These are phyloP conservation scores for Drosophila ironensis DNA, from an alignment of 1,140 invertebrate genomes.

Conservation along the genomic window DNA sequence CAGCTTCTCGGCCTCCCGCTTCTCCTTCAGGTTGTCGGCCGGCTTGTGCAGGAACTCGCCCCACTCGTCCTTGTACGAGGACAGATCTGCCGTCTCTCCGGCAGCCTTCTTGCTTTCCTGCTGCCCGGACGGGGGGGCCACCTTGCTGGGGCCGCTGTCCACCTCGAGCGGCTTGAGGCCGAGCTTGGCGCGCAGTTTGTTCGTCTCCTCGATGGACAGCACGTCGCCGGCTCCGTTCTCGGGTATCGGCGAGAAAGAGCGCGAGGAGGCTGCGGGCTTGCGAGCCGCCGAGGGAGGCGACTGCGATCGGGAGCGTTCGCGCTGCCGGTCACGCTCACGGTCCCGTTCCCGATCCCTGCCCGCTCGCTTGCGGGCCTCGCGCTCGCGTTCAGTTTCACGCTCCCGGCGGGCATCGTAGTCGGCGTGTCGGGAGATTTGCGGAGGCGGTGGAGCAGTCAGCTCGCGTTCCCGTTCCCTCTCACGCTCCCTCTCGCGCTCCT, in stretches of 20 bases:
- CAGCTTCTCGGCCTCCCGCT: slow-evolving; percentile 91
- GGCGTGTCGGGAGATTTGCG: slow-evolving; percentile 67
- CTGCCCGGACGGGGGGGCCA: slow-evolving; percentile 22
- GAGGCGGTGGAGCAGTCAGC: slow-evolving; percentile 59
- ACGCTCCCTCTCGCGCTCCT: slow-evolving; percentile 46
- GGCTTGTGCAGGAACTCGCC: slow-evolving; percentile 97
- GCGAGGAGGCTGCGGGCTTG: slow-evolving; percentile 19
- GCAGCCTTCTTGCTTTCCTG: slow-evolving; percentile 39
- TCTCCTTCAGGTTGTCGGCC: slow-evolving; percentile 90
- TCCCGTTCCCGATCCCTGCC: slow-evolving; percentile 51
- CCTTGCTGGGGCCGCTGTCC: slow-evolving; percentile 75
- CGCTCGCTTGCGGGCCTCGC: slow-evolving; percentile 52
- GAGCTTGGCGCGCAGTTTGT: slow-evolving; percentile 94
- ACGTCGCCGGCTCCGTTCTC: slow-evolving; percentile 84
- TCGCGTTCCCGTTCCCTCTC: slow-evolving; percentile 51
- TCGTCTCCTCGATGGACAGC: slow-evolving; percentile 95
- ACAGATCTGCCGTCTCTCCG: slow-evolving; percentile 81
- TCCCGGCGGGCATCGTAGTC: slow-evolving; percentile 67
- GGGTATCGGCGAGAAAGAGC: slow-evolving; percentile 60
- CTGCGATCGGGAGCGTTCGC: slow-evolving; percentile 52
- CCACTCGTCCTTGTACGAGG: slow-evolving; percentile 89
- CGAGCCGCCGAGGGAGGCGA: slow-evolving; percentile 10
- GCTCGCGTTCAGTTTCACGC: slow-evolving; percentile 59
- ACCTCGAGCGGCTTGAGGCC: slow-evolving; percentile 96
- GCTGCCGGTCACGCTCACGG: slow-evolving; percentile 48